Conservation (phyloP, 2,888 invertebrate genomes). For the Drosophila parthenogenetica region DNA sequence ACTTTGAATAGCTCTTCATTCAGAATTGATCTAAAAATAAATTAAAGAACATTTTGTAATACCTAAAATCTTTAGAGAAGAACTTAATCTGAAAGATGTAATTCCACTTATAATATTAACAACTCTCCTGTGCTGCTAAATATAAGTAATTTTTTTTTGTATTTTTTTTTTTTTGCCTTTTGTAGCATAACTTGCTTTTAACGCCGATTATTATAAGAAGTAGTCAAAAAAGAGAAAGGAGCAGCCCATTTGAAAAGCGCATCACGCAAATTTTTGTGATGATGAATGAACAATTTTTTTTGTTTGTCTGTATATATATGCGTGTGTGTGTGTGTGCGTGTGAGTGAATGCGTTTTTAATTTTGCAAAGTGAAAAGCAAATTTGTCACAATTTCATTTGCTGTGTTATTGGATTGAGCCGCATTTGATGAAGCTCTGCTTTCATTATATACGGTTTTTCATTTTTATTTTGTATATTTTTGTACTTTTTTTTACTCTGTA, state of each 20-base stretch:
- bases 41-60: too few relatives aligned
- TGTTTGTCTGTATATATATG: slow-evolving; percentile 18
- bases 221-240: slow-evolving; percentile 9
- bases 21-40: too few relatives aligned
- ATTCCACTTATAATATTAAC: too few relatives aligned
- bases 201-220: not conserved
- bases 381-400: slow-evolving; percentile 69
- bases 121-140: too few relatives aligned
- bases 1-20: too few relatives aligned
- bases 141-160: not conserved
- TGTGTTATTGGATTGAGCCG: slow-evolving; percentile 76
- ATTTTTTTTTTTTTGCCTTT: not conserved
- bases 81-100: too few relatives aligned
- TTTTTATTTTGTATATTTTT: slow-evolving; percentile 13
- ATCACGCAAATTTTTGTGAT: slow-evolving; percentile 66
- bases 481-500: not conserved
- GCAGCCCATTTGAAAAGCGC: slow-evolving; percentile 32
- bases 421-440: slow-evolving; percentile 66
- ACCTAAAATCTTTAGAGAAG: too few relatives aligned
- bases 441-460: slow-evolving; percentile 53
- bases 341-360: slow-evolving; percentile 61
- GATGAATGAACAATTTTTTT: slow-evolving; percentile 67
- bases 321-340: slow-evolving; percentile 12
- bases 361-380: slow-evolving; percentile 78
- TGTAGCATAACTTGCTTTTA: not conserved